Evolutionary conservation across 2,888 invertebrate genomes (phyloP).

Genomic region (Thymelicus acteon): DNA sequence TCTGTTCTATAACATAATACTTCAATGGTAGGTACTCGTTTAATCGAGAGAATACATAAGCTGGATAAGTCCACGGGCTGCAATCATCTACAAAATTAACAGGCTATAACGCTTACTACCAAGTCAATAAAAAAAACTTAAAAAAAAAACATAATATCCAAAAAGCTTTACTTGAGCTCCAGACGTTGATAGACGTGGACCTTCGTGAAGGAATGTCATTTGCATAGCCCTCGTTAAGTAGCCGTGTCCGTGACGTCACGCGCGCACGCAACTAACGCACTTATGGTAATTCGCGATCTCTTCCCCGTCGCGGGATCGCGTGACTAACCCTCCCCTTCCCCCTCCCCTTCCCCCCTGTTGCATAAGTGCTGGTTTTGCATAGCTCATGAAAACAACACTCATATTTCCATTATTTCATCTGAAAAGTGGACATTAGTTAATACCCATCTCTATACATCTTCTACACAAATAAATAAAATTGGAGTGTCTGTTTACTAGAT

Average conservation of each 20-base stretch:
- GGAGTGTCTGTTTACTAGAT: too few species aligned
- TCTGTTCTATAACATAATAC: too few species aligned
- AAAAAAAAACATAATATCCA: neutral
- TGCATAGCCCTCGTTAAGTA: slow-evolving; percentile 18
- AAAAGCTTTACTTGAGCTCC: neutral
- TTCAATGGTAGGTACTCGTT: too few species aligned
- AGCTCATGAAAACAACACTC: slow-evolving; percentile 24
- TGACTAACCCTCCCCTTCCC: slow-evolving; percentile 18
- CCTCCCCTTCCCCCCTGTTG: slow-evolving; percentile 25
- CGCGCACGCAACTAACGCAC: slow-evolving; percentile 36
- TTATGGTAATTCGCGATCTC: slow-evolving; percentile 36
- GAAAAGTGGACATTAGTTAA: neutral
- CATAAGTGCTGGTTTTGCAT: slow-evolving; percentile 40
- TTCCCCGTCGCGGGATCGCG: slow-evolving; percentile 41
- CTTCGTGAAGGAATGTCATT: slow-evolving; percentile 30
- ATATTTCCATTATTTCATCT: slow-evolving; percentile 8
- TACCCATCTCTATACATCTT: too few species aligned
- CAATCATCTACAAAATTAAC: neutral
- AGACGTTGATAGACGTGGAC: slow-evolving; percentile 6
- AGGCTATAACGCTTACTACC: neutral
- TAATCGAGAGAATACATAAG: too few species aligned
- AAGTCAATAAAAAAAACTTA: neutral
- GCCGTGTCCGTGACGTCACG: slow-evolving; percentile 17
- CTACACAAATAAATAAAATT: too few species aligned
- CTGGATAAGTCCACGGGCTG: neutral